phyloP scores from a whole-genome alignment of 2,888 invertebrate genomes.

The Theretra japonica region DNA sequence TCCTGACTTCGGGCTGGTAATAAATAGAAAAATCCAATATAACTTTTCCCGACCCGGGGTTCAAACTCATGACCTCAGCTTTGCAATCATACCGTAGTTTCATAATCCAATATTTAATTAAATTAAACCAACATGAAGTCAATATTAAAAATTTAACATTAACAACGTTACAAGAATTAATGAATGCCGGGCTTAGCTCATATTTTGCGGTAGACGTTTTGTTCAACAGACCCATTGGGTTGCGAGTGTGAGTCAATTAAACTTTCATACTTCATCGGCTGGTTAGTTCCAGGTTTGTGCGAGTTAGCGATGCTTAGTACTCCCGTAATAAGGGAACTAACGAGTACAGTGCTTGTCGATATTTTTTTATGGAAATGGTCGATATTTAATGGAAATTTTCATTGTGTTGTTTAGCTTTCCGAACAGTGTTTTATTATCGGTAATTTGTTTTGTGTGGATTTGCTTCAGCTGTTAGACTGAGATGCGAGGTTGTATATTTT shows the following conservation, averaged over 20 bases:
- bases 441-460: no score
- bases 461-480: no score
- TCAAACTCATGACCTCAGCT: no score
- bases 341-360: background rate
- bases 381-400: background rate
- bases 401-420: background rate
- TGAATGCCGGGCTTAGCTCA: slow-evolving; percentile 5
- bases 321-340: background rate
- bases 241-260: slow-evolving; percentile 13
- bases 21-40: no score
- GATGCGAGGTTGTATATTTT: no score
- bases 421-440: no score
- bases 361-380: background rate
- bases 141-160: background rate
- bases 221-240: background rate
- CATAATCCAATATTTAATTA: background rate
- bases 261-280: slow-evolving; percentile 13
- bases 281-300: slow-evolving; percentile 2
- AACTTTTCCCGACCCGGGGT: no score
- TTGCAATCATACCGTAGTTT: no score
- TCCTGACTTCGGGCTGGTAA: no score
- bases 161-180: background rate
- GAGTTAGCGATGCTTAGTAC: slow-evolving; percentile 1
- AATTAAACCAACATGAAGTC: background rate
- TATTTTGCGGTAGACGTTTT: slow-evolving; percentile 7